Evolutionary conservation across 2,888 invertebrate genomes (phyloP).

Genomic region (Phaonia tiefii): DNA sequence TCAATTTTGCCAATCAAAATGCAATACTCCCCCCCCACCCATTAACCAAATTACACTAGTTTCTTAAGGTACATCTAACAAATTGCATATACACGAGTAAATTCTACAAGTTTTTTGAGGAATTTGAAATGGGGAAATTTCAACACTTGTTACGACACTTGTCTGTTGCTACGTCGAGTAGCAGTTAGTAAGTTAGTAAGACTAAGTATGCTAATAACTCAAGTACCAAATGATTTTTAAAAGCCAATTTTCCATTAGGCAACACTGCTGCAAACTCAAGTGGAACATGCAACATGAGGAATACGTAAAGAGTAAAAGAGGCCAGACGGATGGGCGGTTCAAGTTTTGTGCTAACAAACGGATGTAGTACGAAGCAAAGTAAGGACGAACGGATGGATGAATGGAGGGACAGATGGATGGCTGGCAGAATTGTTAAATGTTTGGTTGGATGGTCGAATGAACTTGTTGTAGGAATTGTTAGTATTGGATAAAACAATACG

Average conservation of each 20-base stretch:
- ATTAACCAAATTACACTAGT: neutral
- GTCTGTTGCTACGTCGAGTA: neutral
- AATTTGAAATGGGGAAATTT: constrained; percentile 45
- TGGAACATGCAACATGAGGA: neutral
- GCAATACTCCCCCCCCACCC: neutral
- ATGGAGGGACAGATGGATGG: constrained; percentile 29
- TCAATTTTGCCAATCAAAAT: neutral
- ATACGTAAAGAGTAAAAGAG: neutral
- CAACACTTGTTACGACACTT: constrained; percentile 26
- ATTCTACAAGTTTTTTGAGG: neutral
- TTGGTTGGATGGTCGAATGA: constrained; percentile 11
- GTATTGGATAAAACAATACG: constrained; percentile 28
- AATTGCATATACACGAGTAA: neutral
- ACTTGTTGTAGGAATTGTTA: constrained; percentile 5
- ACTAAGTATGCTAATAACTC: constrained; percentile 54
- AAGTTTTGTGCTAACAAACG: no score
- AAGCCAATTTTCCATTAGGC: constrained; percentile 57
- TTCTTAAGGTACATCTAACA: neutral
- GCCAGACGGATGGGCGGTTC: neutral
- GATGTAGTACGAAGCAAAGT: no score
- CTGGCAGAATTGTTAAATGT: no score
- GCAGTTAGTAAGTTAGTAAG: no score
- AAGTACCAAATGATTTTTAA: constrained; percentile 59
- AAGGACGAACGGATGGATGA: neutral
- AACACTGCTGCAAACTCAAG: constrained; percentile 49